Conservation (phyloP, 2,113 vertebrate species). For the Globicephala melas region DNA sequence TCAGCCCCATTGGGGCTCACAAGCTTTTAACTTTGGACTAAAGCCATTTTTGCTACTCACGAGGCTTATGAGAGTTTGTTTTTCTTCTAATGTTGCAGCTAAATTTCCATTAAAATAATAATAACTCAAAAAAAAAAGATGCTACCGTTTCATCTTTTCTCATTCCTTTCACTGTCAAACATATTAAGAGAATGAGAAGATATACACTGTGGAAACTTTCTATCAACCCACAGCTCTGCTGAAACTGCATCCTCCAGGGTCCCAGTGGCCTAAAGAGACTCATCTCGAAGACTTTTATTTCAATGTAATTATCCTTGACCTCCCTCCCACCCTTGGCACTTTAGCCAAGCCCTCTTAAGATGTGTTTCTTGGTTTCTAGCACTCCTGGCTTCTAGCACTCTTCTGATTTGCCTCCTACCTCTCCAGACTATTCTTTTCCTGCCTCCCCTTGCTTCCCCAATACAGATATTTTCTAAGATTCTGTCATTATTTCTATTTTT, state of each 20-base stretch:
- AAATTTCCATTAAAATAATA: constrained; percentile 51
- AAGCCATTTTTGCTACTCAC: constrained; percentile 40
- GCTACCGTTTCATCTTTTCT: neutral
- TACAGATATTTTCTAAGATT: neutral
- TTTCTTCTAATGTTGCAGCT: constrained; percentile 33
- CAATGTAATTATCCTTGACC: neutral
- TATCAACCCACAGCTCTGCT: neutral
- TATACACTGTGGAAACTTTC: neutral
- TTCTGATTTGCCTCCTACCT: neutral
- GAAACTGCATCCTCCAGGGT: neutral
- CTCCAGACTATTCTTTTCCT: neutral
- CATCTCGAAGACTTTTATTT: neutral
- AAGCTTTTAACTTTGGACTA: constrained; percentile 5
- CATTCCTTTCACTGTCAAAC: neutral
- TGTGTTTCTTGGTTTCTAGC: neutral
- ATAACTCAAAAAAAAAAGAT: neutral
- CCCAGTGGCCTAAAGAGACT: neutral
- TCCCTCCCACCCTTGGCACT: neutral
- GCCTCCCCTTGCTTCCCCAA: neutral
- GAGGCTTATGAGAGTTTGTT: constrained; percentile 1
- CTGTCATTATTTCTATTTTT: neutral
- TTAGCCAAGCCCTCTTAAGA: neutral
- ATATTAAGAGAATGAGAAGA: neutral
- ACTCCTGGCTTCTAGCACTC: neutral
- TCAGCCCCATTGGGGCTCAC: neutral